Base-by-base conservation (phyloP, 2,888 invertebrate genomes). In the Operophtera brumata region DNA sequence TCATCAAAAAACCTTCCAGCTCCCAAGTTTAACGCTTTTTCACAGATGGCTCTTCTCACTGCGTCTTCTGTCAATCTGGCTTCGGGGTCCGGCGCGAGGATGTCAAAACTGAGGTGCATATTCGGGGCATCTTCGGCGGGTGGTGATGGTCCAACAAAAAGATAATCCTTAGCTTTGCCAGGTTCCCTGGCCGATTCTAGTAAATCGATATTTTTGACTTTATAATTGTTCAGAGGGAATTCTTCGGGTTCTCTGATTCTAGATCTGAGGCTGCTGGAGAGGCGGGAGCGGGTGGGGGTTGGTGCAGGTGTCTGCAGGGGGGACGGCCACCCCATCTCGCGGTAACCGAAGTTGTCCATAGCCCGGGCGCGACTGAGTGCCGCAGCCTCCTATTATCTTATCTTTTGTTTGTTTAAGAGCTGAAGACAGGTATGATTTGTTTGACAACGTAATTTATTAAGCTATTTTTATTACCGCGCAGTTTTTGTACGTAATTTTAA, bases 61-160 rank as follows among this genome's bases (percentile, higher is more conserved):
- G 93, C 92, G 59, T 96, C 96, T 75, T 93, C 91, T 54, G 94
- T 94, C 62, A 94, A 88, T 71, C 93, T 93, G 55, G 94, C 94
- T 67, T 93, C 93, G 39, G 93, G 91, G 66, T 94, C 93, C 37
- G 93, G 92, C 34, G 93, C 92, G 12, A 93, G 91, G 62, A 94
- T 92, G 70, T 94, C 94, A 61, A 95, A 94, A 75, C 94, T 95
- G 67, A 95, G 95, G 79, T 94, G 94, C 88, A 94, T 92, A 67
- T 94, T 94, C 45, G 94, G 94, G 2, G 94, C 94, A 85, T 94
- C 94, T 82, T 96, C 95, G 40, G 94, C 94, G 1, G 95, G 95
- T 10, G 95, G 95, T 6, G 95, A 94, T 10, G 94, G 94, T 11
- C 95, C 95, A 61, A 94, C 94, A 74, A 95, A 94, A 83, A 95